Evolutionary conservation across 2,888 invertebrate genomes (phyloP).

Genomic region (Cerceris ruficornis): DNA sequence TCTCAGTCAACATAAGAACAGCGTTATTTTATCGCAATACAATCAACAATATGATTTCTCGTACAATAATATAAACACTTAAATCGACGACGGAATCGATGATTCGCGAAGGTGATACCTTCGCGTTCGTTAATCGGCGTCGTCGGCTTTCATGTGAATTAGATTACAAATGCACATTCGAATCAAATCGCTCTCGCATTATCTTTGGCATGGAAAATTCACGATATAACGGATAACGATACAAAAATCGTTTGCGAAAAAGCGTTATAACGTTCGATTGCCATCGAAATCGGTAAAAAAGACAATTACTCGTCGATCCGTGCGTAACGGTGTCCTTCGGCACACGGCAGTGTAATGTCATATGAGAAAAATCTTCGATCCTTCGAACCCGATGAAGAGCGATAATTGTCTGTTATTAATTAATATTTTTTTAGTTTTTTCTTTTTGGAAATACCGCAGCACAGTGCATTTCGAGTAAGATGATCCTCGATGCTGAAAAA

Average conservation of each 20-base stretch:
- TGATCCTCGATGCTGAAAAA: constrained; percentile 10
- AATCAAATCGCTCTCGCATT: constrained; percentile 17
- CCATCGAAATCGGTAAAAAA: constrained; percentile 11
- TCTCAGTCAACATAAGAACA: constrained; percentile 21
- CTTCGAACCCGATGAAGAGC: constrained; percentile 64
- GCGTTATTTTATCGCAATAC: constrained; percentile 16
- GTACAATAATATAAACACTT: constrained; percentile 5
- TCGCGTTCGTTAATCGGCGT: background rate
- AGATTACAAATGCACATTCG: constrained; percentile 15
- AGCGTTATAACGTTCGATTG: constrained; percentile 15
- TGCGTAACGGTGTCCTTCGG: constrained; percentile 64
- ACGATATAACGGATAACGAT: constrained; percentile 30
- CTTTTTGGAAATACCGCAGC: constrained; percentile 21
- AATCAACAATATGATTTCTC: constrained; percentile 28
- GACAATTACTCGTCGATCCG: constrained; percentile 41
- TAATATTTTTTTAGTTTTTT: background rate
- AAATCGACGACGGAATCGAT: constrained; percentile 1
- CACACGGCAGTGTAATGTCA: constrained; percentile 65
- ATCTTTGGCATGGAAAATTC: constrained; percentile 37
- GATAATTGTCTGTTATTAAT: background rate
- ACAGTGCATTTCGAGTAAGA: constrained; percentile 41
- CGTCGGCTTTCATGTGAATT: background rate
- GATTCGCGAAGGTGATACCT: constrained; percentile 1
- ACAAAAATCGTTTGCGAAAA: constrained; percentile 22
- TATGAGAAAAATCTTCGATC: constrained; percentile 47